phyloP scores from a whole-genome alignment of 2,888 invertebrate genomes.

The Zygogramma bicolorata region DNA sequence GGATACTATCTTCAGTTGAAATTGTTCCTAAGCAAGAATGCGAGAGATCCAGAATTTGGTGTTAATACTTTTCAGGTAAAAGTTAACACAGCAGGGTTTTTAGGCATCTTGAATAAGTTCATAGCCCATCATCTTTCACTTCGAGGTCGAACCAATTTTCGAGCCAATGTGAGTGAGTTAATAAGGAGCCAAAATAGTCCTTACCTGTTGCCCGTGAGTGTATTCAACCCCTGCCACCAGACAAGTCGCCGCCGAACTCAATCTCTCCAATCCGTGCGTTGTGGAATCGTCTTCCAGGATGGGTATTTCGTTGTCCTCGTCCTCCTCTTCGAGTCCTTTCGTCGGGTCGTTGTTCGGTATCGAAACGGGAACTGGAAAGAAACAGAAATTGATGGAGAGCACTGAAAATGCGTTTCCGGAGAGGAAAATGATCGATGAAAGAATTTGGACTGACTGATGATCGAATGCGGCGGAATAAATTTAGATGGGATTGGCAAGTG shows the following conservation, averaged over 20 bases:
- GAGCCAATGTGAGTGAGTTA: no score
- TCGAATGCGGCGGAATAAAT: no score
- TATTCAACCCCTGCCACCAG: slow-evolving; percentile 67
- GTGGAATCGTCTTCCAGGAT: slow-evolving; percentile 63
- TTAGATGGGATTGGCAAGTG: no score
- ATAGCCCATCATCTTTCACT: no score
- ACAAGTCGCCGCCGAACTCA: slow-evolving; percentile 67
- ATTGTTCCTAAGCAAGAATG: no score
- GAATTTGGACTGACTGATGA: no score
- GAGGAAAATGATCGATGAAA: background rate
- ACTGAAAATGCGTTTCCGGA: background rate
- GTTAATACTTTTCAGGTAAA: no score
- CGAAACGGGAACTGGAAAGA: slow-evolving; percentile 61
- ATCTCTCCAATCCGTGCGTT: slow-evolving; percentile 63
- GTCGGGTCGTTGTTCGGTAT: slow-evolving; percentile 48
- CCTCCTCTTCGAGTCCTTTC: slow-evolving; percentile 46
- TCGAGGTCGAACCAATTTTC: no score
- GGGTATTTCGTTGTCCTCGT: slow-evolving; percentile 57
- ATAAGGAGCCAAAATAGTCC: background rate
- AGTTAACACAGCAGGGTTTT: no score
- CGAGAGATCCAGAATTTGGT: no score
- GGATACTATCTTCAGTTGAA: no score
- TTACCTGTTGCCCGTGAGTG: slow-evolving; percentile 68
- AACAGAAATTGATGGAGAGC: background rate
- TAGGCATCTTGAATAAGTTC: no score